A percentile compares a stretch with the other conserved stretches of the same genome.
phyloP scores from a whole-genome alignment of 1,140 invertebrate genomes.

The Drosophila guanche region DNA sequence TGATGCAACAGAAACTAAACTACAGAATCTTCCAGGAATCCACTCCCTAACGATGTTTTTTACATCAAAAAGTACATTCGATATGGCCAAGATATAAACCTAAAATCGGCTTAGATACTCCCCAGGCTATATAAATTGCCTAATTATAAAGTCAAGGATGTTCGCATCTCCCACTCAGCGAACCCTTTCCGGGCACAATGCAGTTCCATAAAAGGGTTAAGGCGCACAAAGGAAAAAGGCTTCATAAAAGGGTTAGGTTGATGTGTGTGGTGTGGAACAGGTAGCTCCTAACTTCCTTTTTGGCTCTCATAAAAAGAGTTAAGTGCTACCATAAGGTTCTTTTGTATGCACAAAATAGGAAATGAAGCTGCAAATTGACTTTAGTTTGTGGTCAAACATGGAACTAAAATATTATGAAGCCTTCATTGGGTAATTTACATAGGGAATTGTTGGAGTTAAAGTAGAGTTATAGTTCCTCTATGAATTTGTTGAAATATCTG shows the following conservation, averaged over 20 bases:
- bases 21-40: slow-evolving; percentile 26
- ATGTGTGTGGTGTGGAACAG: slow-evolving; percentile 25
- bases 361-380: slow-evolving; percentile 28
- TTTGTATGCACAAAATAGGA: slow-evolving; percentile 45
- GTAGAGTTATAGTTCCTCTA: too few species aligned
- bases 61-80: not conserved
- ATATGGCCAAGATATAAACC: slow-evolving; percentile 4
- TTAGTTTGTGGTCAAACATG: slow-evolving; percentile 24
- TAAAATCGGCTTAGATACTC: not conserved
- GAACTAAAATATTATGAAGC: slow-evolving; percentile 10
- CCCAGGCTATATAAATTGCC: slow-evolving; percentile 8
- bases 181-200: slow-evolving; percentile 49
- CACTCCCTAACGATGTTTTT: slow-evolving; percentile 20
- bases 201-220: slow-evolving; percentile 70
- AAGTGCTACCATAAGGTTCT: slow-evolving; percentile 53
- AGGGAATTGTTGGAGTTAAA: too few species aligned
- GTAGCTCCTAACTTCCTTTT: slow-evolving; percentile 33
- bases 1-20: slow-evolving; percentile 46
- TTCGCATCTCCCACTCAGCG: slow-evolving; percentile 4
- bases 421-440: not conserved
- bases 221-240: slow-evolving; percentile 11
- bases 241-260: slow-evolving; percentile 62
- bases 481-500: too few species aligned
- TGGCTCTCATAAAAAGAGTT: slow-evolving; percentile 68
- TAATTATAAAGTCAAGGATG: slow-evolving; percentile 41